Evolutionary conservation across 2,113 vertebrate species (phyloP), one percentile per base, ranked within the genome.

Genomic region (Gasterosteus nipponicus): DNA sequence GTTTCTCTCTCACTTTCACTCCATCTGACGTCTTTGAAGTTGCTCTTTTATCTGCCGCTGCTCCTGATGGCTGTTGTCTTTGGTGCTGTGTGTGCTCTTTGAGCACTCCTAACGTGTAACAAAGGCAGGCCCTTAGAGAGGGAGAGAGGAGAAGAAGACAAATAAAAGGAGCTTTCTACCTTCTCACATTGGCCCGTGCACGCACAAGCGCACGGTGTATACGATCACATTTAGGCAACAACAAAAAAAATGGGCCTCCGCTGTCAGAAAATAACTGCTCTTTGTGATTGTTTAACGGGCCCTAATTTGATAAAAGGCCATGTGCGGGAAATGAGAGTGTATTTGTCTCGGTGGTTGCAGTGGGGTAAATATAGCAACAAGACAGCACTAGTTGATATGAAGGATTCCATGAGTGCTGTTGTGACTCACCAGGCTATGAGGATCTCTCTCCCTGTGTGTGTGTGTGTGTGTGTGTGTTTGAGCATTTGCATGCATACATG

Each of bases 31-130:
- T 70, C 89, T 94, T 93, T 94, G 93, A 94, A 94, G 92, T 89
- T 5, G 41, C 41, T 61, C 91, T 94, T 94, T 94, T 91, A 94
- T 94, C 92, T 87, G 86, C 70, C 42, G 81, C 73, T 88, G 90
- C 92, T 91, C 91, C 91, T 93, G 90, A 92, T 90, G 93, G 93
- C 92, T 91, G 86, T 93, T 92, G 92, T 94, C 92, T 94, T 91
- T 88, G 86, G 87, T 83, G 88, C 76, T 86, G 87, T 87, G 89
- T 78, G 89, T 84, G 75, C 89, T 92, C 88, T 89, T 89, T 90
- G 83, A 88, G 85, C 77, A 75, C 86, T 87, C 83, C 90, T 90
- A 89, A 93, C 92, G 90, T 91, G 81, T 79, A 93, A 93, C 93
- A 94, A 93, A 91, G 89, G 88, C 87, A 83, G 84, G 74, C 85